These are phyloP conservation scores for Pachycephus smyrnensis DNA, from an alignment of 2,888 invertebrate species.

Conservation along the genomic window DNA sequence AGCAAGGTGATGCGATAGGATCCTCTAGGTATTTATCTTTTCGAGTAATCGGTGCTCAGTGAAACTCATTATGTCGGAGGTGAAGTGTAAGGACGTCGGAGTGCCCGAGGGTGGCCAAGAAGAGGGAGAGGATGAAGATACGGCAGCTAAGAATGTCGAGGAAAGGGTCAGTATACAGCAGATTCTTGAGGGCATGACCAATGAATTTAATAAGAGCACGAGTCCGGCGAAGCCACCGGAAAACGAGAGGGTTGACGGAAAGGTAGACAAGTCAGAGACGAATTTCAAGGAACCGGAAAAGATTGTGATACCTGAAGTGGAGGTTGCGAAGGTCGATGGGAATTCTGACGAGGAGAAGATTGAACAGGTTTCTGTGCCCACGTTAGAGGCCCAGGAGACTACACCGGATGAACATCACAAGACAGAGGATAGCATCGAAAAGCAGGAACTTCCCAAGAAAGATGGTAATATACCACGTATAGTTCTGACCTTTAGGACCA, in stretches of 20 bases:
- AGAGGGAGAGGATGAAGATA: slow-evolving; percentile 50
- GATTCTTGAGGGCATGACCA: slow-evolving; percentile 64
- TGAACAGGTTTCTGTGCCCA: not conserved
- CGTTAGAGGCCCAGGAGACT: not conserved
- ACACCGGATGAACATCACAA: not conserved
- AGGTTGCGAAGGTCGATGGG: slow-evolving; percentile 14
- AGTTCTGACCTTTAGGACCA: slow-evolving; percentile 74
- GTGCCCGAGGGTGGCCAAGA: slow-evolving; percentile 50
- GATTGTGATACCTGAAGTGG: slow-evolving; percentile 10
- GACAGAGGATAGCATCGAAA: slow-evolving; percentile 29
- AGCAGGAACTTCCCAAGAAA: slow-evolving; percentile 45
- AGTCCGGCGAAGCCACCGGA: slow-evolving; percentile 38
- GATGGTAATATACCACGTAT: slow-evolving; percentile 70
- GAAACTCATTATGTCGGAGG: slow-evolving; percentile 38
- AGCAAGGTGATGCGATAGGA: slow-evolving; percentile 1
- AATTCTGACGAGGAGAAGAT: slow-evolving; percentile 19
- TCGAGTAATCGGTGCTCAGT: not conserved
- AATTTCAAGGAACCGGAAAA: slow-evolving; percentile 25
- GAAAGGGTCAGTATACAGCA: slow-evolving; percentile 62
- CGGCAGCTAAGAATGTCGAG: slow-evolving; percentile 41
- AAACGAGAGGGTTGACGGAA: slow-evolving; percentile 22
- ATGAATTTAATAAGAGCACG: slow-evolving; percentile 59
- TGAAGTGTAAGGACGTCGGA: slow-evolving; percentile 42
- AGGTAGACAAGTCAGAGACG: slow-evolving; percentile 25
- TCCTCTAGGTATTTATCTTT: not conserved